These are phyloP conservation scores for Halichoeres trimaculatus DNA, from an alignment of 2,113 vertebrate species.

Conservation along the genomic window DNA sequence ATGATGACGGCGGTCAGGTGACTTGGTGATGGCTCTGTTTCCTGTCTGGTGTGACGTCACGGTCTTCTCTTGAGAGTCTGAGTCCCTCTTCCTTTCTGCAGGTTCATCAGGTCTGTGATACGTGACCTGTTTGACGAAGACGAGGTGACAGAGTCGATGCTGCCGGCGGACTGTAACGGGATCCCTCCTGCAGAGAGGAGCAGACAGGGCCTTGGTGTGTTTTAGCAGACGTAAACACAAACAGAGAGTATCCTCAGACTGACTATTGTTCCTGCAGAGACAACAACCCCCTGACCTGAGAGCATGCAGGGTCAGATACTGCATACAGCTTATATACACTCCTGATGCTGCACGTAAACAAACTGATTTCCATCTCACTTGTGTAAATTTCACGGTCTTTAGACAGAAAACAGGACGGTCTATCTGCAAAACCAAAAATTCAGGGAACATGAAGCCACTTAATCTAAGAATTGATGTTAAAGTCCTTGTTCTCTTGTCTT, in stretches of 20 bases:
- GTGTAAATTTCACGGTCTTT: no score
- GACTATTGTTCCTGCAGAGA: conserved; percentile 5
- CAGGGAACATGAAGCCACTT: no score
- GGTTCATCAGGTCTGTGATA: conserved; percentile 24
- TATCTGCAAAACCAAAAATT: no score
- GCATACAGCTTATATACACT: no score
- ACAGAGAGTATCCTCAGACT: conserved; percentile 1
- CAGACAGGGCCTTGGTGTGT: background rate
- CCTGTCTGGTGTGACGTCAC: background rate
- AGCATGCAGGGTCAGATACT: no score
- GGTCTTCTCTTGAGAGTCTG: no score
- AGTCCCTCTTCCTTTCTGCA: background rate
- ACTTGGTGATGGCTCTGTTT: background rate
- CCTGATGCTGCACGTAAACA: no score
- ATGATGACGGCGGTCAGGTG: conserved; percentile 18
- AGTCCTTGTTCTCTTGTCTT: no score
- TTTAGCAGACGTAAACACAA: conserved; percentile 23
- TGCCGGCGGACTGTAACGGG: conserved; percentile 22
- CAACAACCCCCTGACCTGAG: no score
- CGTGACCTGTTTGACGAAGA: conserved; percentile 15
- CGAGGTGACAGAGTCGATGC: conserved; percentile 15
- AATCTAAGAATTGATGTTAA: no score
- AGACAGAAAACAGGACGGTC: no score
- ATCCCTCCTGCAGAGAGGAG: background rate
- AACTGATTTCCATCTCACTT: no score